A percentile compares a stretch with the other conserved stretches of the same genome.
These are phyloP conservation scores for Rambutsinella grinnellia DNA, from an alignment of 2,888 invertebrate species.

Conservation along the genomic window DNA sequence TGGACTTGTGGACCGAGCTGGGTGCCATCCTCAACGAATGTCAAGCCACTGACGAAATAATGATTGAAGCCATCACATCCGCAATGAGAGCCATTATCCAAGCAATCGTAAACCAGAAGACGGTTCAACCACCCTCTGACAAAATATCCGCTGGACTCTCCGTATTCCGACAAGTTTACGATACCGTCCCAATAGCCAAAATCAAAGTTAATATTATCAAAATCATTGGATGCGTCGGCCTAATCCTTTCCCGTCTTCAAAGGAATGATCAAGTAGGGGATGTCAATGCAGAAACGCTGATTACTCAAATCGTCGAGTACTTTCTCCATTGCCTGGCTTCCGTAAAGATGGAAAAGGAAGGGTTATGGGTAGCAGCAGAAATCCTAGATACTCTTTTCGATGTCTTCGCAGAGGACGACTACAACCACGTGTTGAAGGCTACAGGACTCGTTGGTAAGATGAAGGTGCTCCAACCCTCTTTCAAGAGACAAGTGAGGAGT, in stretches of 20 bases:
- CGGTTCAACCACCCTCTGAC: constrained; percentile 4
- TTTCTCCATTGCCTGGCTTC: constrained; percentile 73
- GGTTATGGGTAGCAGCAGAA: constrained; percentile 82
- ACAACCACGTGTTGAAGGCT: constrained; percentile 76
- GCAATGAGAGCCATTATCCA: constrained; percentile 82
- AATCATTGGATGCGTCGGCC: constrained; percentile 60
- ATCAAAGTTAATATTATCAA: constrained; percentile 60
- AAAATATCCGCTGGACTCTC: constrained; percentile 16
- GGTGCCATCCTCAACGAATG: constrained; percentile 75
- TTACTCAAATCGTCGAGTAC: constrained; percentile 71
- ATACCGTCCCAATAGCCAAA: constrained; percentile 46
- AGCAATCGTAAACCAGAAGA: constrained; percentile 72
- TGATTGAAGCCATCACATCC: constrained; percentile 80
- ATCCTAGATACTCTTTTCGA: constrained; percentile 82
- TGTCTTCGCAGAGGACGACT: constrained; percentile 82
- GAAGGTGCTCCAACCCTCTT: constrained; percentile 73
- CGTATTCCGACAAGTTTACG: constrained; percentile 56
- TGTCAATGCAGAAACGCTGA: constrained; percentile 19
- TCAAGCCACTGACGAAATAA: constrained; percentile 66
- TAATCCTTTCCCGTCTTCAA: constrained; percentile 26
- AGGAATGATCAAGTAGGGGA: constrained; percentile 5
- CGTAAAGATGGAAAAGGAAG: constrained; percentile 72
- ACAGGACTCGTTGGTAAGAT: constrained; percentile 77
- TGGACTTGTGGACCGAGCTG: constrained; percentile 76
- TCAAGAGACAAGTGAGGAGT: constrained; percentile 78